A percentile compares a stretch with the other conserved stretches of the same genome.
Conservation (phyloP, 2,888 invertebrate genomes). For the Hydrotaea cyrtoneurina region DNA sequence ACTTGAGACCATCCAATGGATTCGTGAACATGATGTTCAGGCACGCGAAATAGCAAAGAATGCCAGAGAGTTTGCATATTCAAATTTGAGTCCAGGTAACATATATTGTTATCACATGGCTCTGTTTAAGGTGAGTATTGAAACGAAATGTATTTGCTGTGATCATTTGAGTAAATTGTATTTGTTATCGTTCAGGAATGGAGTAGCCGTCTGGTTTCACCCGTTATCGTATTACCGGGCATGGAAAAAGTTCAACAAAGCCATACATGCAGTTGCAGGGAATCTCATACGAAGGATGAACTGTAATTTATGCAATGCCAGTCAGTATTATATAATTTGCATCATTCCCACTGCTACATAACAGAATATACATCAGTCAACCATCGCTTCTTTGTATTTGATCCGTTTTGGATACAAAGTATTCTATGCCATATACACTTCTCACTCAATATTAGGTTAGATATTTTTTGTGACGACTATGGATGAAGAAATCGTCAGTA, state of each 20-base stretch:
- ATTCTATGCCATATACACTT: slow-evolving; percentile 20
- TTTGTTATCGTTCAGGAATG: slow-evolving; percentile 83
- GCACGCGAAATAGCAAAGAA: slow-evolving; percentile 85
- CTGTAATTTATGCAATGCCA: slow-evolving; percentile 71
- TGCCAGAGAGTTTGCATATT: slow-evolving; percentile 87
- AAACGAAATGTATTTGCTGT: too few relatives aligned
- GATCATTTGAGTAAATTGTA: too few relatives aligned
- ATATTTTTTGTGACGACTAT: neutral
- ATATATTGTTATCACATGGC: slow-evolving; percentile 93
- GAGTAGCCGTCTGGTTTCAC: slow-evolving; percentile 85
- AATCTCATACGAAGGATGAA: slow-evolving; percentile 73
- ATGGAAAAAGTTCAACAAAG: slow-evolving; percentile 85
- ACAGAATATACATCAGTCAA: neutral
- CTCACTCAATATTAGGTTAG: neutral
- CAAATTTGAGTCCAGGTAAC: slow-evolving; percentile 90
- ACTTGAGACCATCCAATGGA: slow-evolving; percentile 89
- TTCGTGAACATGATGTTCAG: slow-evolving; percentile 86
- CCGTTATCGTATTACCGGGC: slow-evolving; percentile 82
- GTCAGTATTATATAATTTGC: neutral
- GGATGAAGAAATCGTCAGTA: neutral
- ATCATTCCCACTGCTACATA: slow-evolving; percentile 19
- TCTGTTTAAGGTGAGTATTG: slow-evolving; percentile 83
- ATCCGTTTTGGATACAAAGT: slow-evolving; percentile 14
- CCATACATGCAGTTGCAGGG: slow-evolving; percentile 76
- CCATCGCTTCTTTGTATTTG: neutral